A percentile compares a stretch with the other conserved stretches of the same genome.
Evolutionary conservation across 2,797 vertebrate genomes (phyloP).

Genomic region (Phoebastria nigripes): DNA sequence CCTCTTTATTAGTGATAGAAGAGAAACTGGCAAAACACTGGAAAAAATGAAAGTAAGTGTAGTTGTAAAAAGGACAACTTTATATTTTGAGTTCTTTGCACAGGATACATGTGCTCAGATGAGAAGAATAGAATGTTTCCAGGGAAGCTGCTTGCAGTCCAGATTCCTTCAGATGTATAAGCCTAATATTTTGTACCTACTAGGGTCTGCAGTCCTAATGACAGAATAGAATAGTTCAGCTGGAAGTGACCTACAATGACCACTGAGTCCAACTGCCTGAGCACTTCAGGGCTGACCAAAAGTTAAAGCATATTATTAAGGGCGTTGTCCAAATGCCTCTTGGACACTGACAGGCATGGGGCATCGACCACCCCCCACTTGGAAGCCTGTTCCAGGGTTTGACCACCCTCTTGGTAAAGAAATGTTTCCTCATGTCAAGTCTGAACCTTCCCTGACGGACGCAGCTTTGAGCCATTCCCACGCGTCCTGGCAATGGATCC

Average conservation of each 20-base stretch:
- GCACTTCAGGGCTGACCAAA: not conserved
- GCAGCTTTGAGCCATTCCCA: not conserved
- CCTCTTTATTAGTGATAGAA: not conserved
- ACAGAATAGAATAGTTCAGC: not conserved
- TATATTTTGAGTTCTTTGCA: not conserved
- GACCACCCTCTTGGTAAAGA: not conserved
- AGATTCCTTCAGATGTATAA: not conserved
- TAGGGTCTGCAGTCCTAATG: not conserved
- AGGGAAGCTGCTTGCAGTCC: not conserved
- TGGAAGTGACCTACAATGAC: not conserved
- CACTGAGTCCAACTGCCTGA: not conserved
- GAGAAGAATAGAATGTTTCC: not conserved
- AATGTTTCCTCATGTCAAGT: accelerated
- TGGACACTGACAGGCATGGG: not conserved
- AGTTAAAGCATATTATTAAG: not conserved
- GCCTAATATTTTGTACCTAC: not conserved
- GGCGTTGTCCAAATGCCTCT: not conserved
- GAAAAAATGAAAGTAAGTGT: not conserved
- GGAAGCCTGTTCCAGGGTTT: not conserved
- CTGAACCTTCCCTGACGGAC: accelerated
- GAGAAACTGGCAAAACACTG: not conserved
- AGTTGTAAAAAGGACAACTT: not conserved
- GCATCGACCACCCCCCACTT: not conserved
- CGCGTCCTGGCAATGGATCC: accelerated
- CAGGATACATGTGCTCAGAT: not conserved